Evolutionary conservation across 2,797 vertebrate genomes (phyloP).

Genomic region (Clarias laeviceps): DNA sequence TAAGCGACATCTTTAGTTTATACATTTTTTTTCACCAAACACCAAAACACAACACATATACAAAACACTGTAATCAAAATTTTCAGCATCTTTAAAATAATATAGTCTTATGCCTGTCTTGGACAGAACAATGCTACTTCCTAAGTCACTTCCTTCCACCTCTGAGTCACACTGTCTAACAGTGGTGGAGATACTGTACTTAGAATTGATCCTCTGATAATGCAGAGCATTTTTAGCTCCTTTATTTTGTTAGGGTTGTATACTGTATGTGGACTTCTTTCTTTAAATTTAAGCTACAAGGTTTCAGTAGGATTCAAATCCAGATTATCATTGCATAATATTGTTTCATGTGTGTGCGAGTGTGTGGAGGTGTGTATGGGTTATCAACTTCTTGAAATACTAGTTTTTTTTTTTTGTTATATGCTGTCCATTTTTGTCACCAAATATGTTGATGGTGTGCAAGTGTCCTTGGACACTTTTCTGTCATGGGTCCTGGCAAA

Average conservation of each 20-base stretch:
- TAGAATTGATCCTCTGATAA: not conserved
- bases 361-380: not conserved
- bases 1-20: not conserved
- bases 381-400: not conserved
- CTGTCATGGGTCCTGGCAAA: not conserved
- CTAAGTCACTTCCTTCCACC: conserved; percentile 9
- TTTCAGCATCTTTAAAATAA: not conserved
- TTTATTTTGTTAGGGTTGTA: not conserved
- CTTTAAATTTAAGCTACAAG: not conserved
- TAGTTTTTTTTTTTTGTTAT: not conserved
- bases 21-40: not conserved
- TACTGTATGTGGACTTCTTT: not conserved
- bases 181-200: not conserved
- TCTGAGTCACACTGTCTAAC: too few relatives aligned
- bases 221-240: not conserved
- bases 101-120: not conserved
- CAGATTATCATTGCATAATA: not conserved
- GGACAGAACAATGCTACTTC: not conserved
- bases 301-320: not conserved
- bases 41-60: not conserved
- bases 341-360: not conserved
- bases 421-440: not conserved
- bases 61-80: not conserved
- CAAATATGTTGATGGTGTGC: not conserved
- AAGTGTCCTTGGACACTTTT: not conserved